Evolutionary conservation across 2,888 invertebrate genomes (phyloP).

Genomic region (Apamea epomidion): DNA sequence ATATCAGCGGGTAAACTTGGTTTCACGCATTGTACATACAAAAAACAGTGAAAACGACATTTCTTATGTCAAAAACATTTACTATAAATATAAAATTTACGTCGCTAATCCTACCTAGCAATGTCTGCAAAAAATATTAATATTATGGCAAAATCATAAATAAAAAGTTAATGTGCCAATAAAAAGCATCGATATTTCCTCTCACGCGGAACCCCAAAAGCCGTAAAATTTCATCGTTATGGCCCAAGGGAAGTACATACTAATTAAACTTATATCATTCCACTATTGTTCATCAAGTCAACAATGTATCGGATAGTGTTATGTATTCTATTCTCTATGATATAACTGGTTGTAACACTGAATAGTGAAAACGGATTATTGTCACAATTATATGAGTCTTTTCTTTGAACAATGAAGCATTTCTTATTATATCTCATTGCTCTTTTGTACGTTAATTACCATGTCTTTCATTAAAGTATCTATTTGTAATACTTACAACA

Average conservation of each 20-base stretch:
- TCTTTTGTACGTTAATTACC: constrained; percentile 1
- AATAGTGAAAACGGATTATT: constrained; percentile 11
- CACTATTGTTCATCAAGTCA: constrained; percentile 29
- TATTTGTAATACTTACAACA: not conserved
- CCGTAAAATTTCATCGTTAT: constrained; percentile 10
- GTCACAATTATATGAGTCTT: not conserved
- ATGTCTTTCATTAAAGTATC: not conserved
- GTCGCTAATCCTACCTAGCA: no score
- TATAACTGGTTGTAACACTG: constrained; percentile 10
- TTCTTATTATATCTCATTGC: not conserved
- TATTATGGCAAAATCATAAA: no score
- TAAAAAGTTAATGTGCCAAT: not conserved
- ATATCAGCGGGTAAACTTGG: not conserved
- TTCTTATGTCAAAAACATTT: not conserved
- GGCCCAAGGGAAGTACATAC: constrained; percentile 30
- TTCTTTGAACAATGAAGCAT: constrained; percentile 3
- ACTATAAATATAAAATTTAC: not conserved
- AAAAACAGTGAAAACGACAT: not conserved
- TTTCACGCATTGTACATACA: not conserved
- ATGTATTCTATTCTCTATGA: constrained; percentile 5
- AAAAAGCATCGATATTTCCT: not conserved
- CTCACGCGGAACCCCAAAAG: not conserved
- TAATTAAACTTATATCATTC: constrained; percentile 48
- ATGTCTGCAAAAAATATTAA: not conserved
- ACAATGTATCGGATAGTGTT: constrained; percentile 10